Conservation (phyloP, 2,797 vertebrate species). For the Momotus momota region DNA sequence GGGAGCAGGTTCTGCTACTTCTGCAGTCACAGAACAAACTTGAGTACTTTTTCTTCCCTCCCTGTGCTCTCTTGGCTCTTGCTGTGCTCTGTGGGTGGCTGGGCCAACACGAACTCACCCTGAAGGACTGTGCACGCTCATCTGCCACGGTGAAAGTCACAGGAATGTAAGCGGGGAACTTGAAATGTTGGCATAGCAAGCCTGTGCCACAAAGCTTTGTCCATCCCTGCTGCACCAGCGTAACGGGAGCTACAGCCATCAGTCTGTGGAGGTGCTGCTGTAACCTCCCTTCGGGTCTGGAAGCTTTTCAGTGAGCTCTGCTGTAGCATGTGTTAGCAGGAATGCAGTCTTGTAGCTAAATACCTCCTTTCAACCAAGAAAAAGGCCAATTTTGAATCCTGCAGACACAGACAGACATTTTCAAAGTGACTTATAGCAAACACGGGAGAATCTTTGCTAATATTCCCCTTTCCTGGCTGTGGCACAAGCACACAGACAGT, state of each 20-base stretch:
- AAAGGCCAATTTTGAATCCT: not conserved
- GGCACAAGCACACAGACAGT: not conserved
- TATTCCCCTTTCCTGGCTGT: not conserved
- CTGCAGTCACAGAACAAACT: not conserved
- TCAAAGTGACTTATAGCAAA: not conserved
- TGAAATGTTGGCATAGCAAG: not conserved
- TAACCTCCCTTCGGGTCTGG: not conserved
- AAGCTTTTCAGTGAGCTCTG: not conserved
- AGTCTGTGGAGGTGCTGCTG: not conserved
- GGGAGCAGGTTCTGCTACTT: not conserved
- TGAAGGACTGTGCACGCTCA: not conserved
- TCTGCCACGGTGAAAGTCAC: not conserved
- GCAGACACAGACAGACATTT: not conserved
- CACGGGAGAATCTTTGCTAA: not conserved
- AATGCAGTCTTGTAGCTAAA: not conserved
- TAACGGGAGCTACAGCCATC: not conserved
- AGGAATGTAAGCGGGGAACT: fast-evolving
- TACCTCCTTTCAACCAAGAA: not conserved
- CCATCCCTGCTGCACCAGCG: not conserved
- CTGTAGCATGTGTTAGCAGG: not conserved
- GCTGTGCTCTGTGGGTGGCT: not conserved
- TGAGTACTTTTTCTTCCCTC: not conserved
- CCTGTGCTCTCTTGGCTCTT: not conserved
- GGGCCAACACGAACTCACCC: not conserved
- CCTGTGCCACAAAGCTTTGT: not conserved